Conservation (phyloP, 2,888 invertebrate genomes). For the Zonitis immaculata region DNA sequence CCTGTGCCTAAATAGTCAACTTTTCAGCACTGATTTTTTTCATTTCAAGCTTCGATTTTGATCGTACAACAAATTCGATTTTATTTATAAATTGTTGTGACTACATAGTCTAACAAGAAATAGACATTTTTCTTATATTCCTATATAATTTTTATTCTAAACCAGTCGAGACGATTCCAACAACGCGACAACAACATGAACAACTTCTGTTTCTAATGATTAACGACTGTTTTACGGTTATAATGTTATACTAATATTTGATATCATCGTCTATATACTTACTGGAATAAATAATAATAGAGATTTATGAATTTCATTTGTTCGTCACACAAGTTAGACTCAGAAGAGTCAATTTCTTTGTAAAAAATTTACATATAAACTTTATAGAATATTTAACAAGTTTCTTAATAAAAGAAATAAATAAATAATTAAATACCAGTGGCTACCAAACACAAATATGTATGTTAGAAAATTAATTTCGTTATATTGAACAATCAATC, state of each 20-base stretch:
- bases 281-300: not conserved
- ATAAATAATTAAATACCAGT: no score
- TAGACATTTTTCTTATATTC: not conserved
- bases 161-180: not conserved
- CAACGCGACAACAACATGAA: not conserved
- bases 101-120: not conserved
- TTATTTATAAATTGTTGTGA: not conserved
- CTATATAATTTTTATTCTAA: not conserved
- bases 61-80: no score
- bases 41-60: no score
- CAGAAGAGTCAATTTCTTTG: conserved; percentile 19
- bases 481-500: no score
- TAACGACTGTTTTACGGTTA: not conserved
- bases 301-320: conserved; percentile 12
- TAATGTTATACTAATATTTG: not conserved
- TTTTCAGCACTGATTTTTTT: no score
- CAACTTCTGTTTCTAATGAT: not conserved
- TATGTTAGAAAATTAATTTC: no score
- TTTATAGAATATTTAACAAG: not conserved
- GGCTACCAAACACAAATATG: not conserved
- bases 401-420: not conserved
- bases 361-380: conserved; percentile 15
- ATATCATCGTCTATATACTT: not conserved
- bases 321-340: conserved; percentile 21
- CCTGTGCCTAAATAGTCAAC: no score